Base-by-base conservation (phyloP, 2,888 invertebrate species). In the Chloroclystis v-ata region DNA sequence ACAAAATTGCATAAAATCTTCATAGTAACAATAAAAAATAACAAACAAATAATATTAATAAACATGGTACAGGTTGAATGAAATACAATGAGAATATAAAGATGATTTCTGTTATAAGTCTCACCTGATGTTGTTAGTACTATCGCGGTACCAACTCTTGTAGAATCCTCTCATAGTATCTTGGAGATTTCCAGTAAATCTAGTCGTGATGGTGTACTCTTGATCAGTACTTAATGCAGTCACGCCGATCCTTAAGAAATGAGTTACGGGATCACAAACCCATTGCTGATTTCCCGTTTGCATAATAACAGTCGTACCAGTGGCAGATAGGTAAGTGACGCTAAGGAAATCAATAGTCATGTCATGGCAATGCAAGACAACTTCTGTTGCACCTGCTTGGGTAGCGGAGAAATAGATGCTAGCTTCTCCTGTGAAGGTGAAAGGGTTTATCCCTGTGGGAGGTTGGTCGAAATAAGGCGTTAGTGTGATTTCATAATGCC, bases 141-240 rank as follows among this genome's bases (percentile, higher is more conserved):
- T 85, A 52, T 90, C 89, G 32, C 77, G 79, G 72, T 95, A 95
- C 57, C 92, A 93, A 77, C 94, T 94, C 57, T 93, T 90, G 71
- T 95, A 95, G 72, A 95, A 95, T 13, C 95, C 95, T 75, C 92
- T 90, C 72, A 95, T 89, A 52, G 90, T 89, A 52, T 92, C 91
- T 74, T 92, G 92, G 26, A 96, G 79, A 40, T 89, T 83, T 0
- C 95, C 96, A 16, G 76, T 80, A 65, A 92, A 96, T 29, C 85
- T 87, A 40, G 94, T 90, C 47, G 76, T 79, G 28, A 96, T 76
- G 28, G 85, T 72, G 69, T 95, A 96, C 43, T 90, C 67, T 25
- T 54, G 59, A 1, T 50, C 47, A 0, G 54, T 0, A 14, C 9
- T n/a, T 33, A 85, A 56, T 3, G 48, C 0, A 35, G 30, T 54